phyloP scores from a whole-genome alignment of 2,888 invertebrate species.

The Amphipyra berbera region DNA sequence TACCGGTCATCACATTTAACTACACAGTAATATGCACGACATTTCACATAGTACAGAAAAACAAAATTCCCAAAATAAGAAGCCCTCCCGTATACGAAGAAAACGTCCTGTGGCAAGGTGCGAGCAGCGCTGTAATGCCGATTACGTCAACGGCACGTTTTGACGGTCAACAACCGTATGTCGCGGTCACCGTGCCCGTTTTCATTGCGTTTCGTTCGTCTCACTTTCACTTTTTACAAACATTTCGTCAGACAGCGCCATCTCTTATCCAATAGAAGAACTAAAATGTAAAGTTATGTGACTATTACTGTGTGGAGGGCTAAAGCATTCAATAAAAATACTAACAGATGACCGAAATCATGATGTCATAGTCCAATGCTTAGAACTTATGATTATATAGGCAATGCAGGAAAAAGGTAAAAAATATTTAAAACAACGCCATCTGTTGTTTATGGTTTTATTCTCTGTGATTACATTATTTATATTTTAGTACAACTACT shows the following conservation, averaged over 20 bases:
- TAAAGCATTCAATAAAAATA: too few relatives aligned
- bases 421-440: too few relatives aligned
- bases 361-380: too few relatives aligned
- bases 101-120: slow-evolving; percentile 38
- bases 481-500: slow-evolving; percentile 14
- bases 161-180: slow-evolving; percentile 87
- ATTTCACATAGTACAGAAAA: background rate
- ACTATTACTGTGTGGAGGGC: too few relatives aligned
- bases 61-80: slow-evolving; percentile 24
- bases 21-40: too few relatives aligned
- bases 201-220: slow-evolving; percentile 62
- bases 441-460: too few relatives aligned
- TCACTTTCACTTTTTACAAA: slow-evolving; percentile 78
- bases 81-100: slow-evolving; percentile 27
- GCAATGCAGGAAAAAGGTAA: too few relatives aligned
- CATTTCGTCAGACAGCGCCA: slow-evolving; percentile 37
- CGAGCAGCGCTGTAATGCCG: slow-evolving; percentile 61
- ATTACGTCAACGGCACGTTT: slow-evolving; percentile 75
- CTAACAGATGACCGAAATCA: too few relatives aligned
- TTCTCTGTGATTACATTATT: too few relatives aligned
- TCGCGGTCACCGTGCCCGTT: slow-evolving; percentile 78
- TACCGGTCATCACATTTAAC: too few relatives aligned
- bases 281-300: background rate
- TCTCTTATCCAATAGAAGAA: slow-evolving; percentile 43
- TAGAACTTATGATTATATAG: too few relatives aligned